Evolutionary conservation across 1,140 invertebrate genomes (phyloP), one percentile per base, ranked within the genome.

Genomic region (Ceratoteleas bidentatus): DNA sequence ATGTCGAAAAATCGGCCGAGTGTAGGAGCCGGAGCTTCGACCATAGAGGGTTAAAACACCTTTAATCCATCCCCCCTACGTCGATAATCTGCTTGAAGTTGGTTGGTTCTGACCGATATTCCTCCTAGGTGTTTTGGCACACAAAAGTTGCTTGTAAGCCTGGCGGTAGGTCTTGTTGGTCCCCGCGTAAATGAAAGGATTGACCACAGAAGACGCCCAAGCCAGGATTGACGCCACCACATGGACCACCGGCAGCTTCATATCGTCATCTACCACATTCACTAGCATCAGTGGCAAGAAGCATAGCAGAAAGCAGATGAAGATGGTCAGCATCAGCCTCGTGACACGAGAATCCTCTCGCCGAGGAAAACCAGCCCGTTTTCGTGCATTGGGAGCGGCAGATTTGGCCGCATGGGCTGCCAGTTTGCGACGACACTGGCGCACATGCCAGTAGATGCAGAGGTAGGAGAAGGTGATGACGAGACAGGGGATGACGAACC

Each of bases 271-370:
- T 45, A 95, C 93, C 10, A 97, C 96, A 88, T 97, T 97, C 83
- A 95, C 95, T 53, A 97, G 92, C 95, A 97, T 96, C 40, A 97
- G 91, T 0, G 96, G 96, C 60, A 97, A 92, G 90, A 97, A 98
- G 85, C 96, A 97, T 16, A 95, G 89, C 0, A 97, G 88, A 90
- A 97, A 97, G 85, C 95, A 96, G 10, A 96, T 90, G 88, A 98
- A 98, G 85, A 97, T 97, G 9, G 95, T 94, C 38, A 96, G 91
- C 95, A 98, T 97, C 78, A 97, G 93, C 69, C 94, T 94, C 1
- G 96, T 97, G 13, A 98, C 92, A 33, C 96, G 92, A 13, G 94
- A 94, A 85, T 97, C 96, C 84, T 97, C 96, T 73, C 95, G 80
- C 2, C 86, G 82, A 49, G 90, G 88, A 56, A 91, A 89, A 6